Evolutionary conservation across 2,797 vertebrate species (phyloP), one percentile per base, ranked within the genome.

Genomic region (Cynodonichthys magdalenae): DNA sequence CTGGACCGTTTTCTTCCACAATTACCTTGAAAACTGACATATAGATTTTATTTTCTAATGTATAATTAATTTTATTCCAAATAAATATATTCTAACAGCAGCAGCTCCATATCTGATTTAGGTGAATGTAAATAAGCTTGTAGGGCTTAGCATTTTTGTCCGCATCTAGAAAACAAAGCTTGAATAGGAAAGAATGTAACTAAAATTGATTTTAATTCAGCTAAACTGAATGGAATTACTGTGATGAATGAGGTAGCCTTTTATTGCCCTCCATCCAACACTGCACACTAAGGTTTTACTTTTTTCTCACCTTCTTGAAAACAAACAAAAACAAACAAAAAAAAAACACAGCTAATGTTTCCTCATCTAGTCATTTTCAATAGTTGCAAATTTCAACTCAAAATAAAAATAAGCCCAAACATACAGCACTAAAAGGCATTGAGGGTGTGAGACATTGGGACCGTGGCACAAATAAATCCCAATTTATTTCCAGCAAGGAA

Each of bases 401-500:
- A 4, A 39, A 14, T 3, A 11, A 39, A 39, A 11, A 11, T 39
- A 12, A 39, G 36, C 2, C 36, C 36, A 39, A 39, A 39, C 15
- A 44, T 6, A 44, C 42, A 15, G 5, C 4, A 17, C 42, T n/a
- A 44, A 44, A 44, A 15, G 11, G 11, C 11, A 14, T 39, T 14
- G 11, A 39, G 11, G 11, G 36, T 4, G 36, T 39, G 36, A 39
- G 36, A 39, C 17, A 47, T 5, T 36, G 20, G 64, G 17, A 47
- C 27, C 54, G 28, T 56, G 28, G 67, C 46, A 78, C 28, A 49
- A 61, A 29, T 24, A 52, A 65, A 66, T 65, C 29, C 41, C 27
- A 67, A 73, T 54, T 69, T 14, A 41, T 0, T 65, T 69, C 49
- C 53, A 39, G n/a, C 36, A 51, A 56, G 20, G 66, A 64, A 70